Base-by-base conservation (phyloP, 2,888 invertebrate genomes). In the Caenorhabditis parvicauda region DNA sequence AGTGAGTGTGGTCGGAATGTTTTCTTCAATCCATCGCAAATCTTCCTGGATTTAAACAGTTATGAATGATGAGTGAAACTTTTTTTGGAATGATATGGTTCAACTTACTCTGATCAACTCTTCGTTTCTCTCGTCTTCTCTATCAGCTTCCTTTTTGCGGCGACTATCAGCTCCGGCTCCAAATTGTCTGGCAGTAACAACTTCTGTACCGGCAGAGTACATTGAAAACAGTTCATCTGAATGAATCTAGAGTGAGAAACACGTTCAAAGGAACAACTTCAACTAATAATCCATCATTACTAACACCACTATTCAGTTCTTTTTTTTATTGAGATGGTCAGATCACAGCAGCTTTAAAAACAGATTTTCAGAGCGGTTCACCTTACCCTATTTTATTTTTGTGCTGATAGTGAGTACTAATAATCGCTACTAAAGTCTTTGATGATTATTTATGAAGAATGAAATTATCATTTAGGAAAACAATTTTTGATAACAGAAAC, bases 1-100 rank as follows among this genome's bases (percentile, higher is more conserved):
- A 56, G 87, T 87, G 66, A 89, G 84, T 9, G 88, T 85, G 27
- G 89, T 86, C 0, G 91, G 91, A 70, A 94, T 92, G 82, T 94
- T 90, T 73, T 92, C 92, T 81, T 94, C 93, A 5, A 94, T 89
- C 93, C 93, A 94, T 79, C 90, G 88, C 68, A 90, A 82, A 79
- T 90, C 89, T 73, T 90, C 89, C 82, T 88, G 83, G 24, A 81
- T n/a, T 2, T 46, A 19, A 46, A 32, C 39, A 22, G 14, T 32
- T 35, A 39, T 29, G 42, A 25, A 54, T 51, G 7, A 9, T 7
- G 14, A 32, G 7, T 32, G 9, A 32, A 32, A 32, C 32, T 12
- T 32, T 7, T 17, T 39, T 21, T 7, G 17, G 19, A 7, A 17
- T 17, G 39, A 39, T 17, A 12, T 21, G 6, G 7, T 9, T n/a